A percentile compares a stretch with the other conserved stretches of the same genome.
phyloP scores from a whole-genome alignment of 2,888 invertebrate genomes.

The Prosopocoilus inquinatus region DNA sequence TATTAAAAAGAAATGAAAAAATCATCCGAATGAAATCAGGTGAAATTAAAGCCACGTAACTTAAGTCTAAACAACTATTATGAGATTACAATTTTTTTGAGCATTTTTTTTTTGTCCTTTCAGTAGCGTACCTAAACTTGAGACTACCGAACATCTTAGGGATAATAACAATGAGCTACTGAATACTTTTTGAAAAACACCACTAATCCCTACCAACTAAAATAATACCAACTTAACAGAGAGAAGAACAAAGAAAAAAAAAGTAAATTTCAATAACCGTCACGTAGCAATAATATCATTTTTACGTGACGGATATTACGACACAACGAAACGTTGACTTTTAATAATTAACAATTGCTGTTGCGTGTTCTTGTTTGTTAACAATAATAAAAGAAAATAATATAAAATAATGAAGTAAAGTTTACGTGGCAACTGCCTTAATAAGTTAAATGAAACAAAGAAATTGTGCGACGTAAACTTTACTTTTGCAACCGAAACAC shows the following conservation, averaged over 20 bases:
- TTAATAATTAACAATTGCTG: too few relatives aligned
- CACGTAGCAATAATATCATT: too few relatives aligned
- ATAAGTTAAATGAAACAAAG: too few relatives aligned
- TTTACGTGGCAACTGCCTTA: too few relatives aligned
- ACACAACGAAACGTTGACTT: too few relatives aligned
- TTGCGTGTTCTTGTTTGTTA: too few relatives aligned
- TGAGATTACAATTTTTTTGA: slow-evolving; percentile 21
- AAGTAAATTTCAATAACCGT: slow-evolving; percentile 3
- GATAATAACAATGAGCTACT: slow-evolving; percentile 25
- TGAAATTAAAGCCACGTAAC: slow-evolving; percentile 27
- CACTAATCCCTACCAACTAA: slow-evolving; percentile 3
- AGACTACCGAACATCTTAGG: slow-evolving; percentile 21
- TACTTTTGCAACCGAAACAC: too few relatives aligned
- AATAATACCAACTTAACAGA: not conserved
- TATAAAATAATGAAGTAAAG: too few relatives aligned
- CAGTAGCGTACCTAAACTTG: slow-evolving; percentile 23
- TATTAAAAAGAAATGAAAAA: slow-evolving; percentile 36
- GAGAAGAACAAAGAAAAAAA: too few relatives aligned
- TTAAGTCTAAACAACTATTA: slow-evolving; percentile 13
- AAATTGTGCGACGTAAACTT: too few relatives aligned
- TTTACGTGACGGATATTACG: too few relatives aligned
- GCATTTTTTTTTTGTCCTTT: slow-evolving; percentile 23
- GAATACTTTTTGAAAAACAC: slow-evolving; percentile 13
- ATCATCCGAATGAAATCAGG: slow-evolving; percentile 28
- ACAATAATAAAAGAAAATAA: too few relatives aligned